Percentiles rank a stretch among this genome's conserved stretches.
phyloP scores from a whole-genome alignment of 2,797 vertebrate species.

The Pempheris klunzingeri region DNA sequence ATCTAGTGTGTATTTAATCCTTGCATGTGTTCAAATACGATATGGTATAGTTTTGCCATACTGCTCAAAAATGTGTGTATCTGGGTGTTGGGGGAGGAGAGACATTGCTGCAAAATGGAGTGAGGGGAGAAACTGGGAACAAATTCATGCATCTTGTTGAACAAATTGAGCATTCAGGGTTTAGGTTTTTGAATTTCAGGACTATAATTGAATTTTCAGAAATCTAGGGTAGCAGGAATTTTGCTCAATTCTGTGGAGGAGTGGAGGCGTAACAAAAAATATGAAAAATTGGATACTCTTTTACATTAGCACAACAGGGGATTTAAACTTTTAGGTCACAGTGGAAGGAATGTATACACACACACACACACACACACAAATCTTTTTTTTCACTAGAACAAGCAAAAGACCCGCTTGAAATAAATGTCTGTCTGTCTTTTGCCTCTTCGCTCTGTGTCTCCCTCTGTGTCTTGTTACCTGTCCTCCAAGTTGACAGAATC shows the following conservation, averaged over 20 bases:
- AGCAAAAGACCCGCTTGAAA: neutral
- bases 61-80: conserved; percentile 32
- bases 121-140: conserved; percentile 10
- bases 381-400: neutral
- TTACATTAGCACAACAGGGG: neutral
- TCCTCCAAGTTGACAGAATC: conserved; percentile 64
- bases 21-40: conserved; percentile 40
- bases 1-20: conserved; percentile 24
- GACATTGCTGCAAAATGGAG: conserved; percentile 2
- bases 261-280: neutral
- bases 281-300: neutral
- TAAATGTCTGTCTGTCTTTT: conserved; percentile 8
- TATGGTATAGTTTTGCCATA: neutral
- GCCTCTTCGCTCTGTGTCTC: conserved; percentile 22
- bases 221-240: neutral
- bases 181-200: conserved; percentile 3
- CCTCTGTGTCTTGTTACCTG: conserved; percentile 56
- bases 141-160: conserved; percentile 10
- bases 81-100: conserved; percentile 37
- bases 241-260: neutral
- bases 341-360: neutral
- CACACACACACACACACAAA: neutral
- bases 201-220: neutral
- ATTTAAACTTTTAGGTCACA: neutral
- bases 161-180: conserved; percentile 15